Base-by-base conservation (phyloP, 1,140 invertebrate species). In the Drosophila seguyi region DNA sequence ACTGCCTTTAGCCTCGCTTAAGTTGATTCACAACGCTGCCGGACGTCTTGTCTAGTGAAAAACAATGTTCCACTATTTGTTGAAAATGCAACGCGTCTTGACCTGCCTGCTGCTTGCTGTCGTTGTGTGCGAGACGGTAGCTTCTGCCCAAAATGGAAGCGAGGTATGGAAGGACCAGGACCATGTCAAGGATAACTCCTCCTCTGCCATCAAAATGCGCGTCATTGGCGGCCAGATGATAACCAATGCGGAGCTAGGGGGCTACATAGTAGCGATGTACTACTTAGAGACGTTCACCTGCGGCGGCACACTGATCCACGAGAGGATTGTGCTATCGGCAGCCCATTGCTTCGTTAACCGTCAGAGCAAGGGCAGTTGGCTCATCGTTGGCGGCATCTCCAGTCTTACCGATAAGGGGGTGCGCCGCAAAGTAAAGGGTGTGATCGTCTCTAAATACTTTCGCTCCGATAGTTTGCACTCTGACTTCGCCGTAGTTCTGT, bases 401-500 rank as follows among this genome's bases (percentile, higher is more conserved):
- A 47, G 7, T 1, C 65, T 90, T 0, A 3, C 4, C 0, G 76
- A 81, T 0, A 3, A 3, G 2, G 74, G 71, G 1, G 0, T 14
- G 8, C 41, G 8, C 6, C 55, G 53, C 1, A 1, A 16, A 3
- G 0, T 39, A 3, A 39, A 39, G 14, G 38, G n/a, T 7, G 4
- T 0, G 0, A 36, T 13, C 11, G 4, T 36, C 11, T 36, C 50
- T n/a, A n/a, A n/a, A n/a, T n/a, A n/a, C n/a, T n/a, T n/a, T n/a
- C n/a, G n/a, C n/a, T n/a, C n/a, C n/a, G n/a, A n/a, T n/a, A n/a
- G n/a, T n/a, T n/a, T 27, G 16, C 1, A 48, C 45, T n/a, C 25
- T 27, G 88, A 91, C 65, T 66, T 91, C 7, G 69, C 87, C 0
- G 18, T 91, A 0, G 0, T 79, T 1, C 36, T 42, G 10, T 27